Evolutionary conservation across 2,888 invertebrate species (phyloP), one percentile per base, ranked within the genome.

Genomic region (Epicampocera succincta): DNA sequence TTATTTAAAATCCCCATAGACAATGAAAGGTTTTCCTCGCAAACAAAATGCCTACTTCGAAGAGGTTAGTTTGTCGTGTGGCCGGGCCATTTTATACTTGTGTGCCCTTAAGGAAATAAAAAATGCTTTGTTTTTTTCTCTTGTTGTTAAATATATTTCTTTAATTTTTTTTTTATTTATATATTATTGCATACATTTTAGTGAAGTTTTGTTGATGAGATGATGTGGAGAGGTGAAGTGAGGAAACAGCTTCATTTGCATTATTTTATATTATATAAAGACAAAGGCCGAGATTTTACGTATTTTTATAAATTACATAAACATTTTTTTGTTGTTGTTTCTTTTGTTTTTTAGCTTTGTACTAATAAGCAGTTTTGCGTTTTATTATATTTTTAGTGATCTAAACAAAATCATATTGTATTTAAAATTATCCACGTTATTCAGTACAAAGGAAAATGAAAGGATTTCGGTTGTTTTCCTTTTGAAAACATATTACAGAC

Each of bases 281-380:
- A 80, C 80, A 80, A 83, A 84, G 83, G 83, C 84, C 84, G 77
- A 83, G 74, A 68, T 50, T 72, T 84, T 81, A 84, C 81, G 83
- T 84, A 83, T 84, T 40, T 72, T 44, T 58, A 33, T 68, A 21
- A 46, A 46, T n/a, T 48, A 21, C 48, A 60, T 15, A 25, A 15
- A 13, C 9, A 38, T 61, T 44, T 73, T 46, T 52, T 68, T 54
- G n/a, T n/a, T n/a, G n/a, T n/a, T n/a, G n/a, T n/a, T n/a, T 40
- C 25, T 29, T 17, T 63, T 42, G 56, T 46, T 72, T 54, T 48
- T 79, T 63, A 44, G 44, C 69, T 80, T 83, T 80, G 80, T 83
- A 83, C 83, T 83, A 80, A 80, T 69, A 80, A 80, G 80, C 83
- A 73, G 72, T 71, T 82, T 68, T 66, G 19, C 60, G 52, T 52